A percentile compares a stretch with the other conserved stretches of the same genome.
Conservation (phyloP, 2,888 invertebrate species). For the Tribolium freemani region DNA sequence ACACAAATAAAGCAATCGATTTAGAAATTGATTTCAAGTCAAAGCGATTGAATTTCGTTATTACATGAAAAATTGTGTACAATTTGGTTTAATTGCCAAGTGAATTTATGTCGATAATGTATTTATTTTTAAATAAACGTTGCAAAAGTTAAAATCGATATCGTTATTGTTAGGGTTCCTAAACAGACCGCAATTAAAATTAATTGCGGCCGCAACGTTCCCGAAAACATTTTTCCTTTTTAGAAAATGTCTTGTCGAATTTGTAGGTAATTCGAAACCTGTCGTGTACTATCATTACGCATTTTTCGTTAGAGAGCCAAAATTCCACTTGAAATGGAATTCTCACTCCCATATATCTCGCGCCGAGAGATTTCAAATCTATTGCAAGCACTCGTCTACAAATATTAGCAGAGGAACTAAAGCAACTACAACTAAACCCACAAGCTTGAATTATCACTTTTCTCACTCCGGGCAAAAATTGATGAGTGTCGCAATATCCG, state of each 20-base stretch:
- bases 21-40: constrained; percentile 10
- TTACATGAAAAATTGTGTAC: constrained; percentile 7
- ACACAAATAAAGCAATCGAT: constrained; percentile 38
- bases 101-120: constrained; percentile 40
- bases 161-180: constrained; percentile 2
- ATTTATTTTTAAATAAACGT: constrained; percentile 47
- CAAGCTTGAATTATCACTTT: neutral
- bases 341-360: no score
- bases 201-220: constrained; percentile 9
- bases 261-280: neutral
- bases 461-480: neutral
- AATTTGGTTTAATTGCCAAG: constrained; percentile 22
- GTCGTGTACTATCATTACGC: neutral
- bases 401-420: neutral
- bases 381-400: neutral
- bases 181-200: constrained; percentile 21
- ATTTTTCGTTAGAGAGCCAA: neutral
- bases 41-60: constrained; percentile 10
- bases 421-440: neutral
- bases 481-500: neutral
- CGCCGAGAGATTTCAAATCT: neutral
- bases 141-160: constrained; percentile 33
- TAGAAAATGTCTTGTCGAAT: constrained; percentile 23
- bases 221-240: neutral
- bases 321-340: neutral